A percentile compares a stretch with the other conserved stretches of the same genome.
phyloP scores from a whole-genome alignment of 2,888 invertebrate genomes.

The Penaeus monodon region DNA sequence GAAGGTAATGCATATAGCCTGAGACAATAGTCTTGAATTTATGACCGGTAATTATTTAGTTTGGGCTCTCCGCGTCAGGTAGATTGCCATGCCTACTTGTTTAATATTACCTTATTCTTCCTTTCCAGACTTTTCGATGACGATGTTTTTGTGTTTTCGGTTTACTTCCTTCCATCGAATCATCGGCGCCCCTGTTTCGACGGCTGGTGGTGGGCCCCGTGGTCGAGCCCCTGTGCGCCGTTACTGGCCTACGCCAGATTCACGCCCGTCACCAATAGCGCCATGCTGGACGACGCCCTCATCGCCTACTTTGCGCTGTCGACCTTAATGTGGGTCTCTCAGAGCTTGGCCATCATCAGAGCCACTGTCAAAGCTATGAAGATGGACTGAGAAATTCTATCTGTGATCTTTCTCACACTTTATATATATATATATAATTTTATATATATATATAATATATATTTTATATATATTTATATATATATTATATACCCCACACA shows the following conservation, averaged over 20 bases:
- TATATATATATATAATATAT: neutral
- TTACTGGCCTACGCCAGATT: constrained; percentile 42
- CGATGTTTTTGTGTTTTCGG: constrained; percentile 29
- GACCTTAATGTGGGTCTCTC: constrained; percentile 48
- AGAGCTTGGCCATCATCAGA: constrained; percentile 38
- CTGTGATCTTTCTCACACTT: too few relatives aligned
- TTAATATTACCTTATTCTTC: neutral
- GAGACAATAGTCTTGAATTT: too few relatives aligned
- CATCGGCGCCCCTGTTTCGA: constrained; percentile 60
- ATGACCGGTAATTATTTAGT: too few relatives aligned
- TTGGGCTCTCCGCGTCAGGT: too few relatives aligned
- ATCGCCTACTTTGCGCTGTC: constrained; percentile 44
- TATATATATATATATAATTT: constrained; percentile 11
- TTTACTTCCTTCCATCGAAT: constrained; percentile 51
- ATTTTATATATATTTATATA: neutral
- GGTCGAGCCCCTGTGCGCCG: constrained; percentile 49
- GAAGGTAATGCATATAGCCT: too few relatives aligned
- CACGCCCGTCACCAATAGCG: constrained; percentile 10
- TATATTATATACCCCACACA: too few relatives aligned
- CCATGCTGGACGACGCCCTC: constrained; percentile 24
- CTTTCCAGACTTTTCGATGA: constrained; percentile 40
- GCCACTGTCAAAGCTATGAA: constrained; percentile 26
- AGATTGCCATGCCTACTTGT: neutral
- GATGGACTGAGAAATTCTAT: constrained; percentile 9
- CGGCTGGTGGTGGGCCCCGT: constrained; percentile 59